A percentile compares a stretch with the other conserved stretches of the same genome.
These are phyloP conservation scores for Diaprepes abbreviatus DNA, from an alignment of 2,888 invertebrate genomes.

Conservation along the genomic window DNA sequence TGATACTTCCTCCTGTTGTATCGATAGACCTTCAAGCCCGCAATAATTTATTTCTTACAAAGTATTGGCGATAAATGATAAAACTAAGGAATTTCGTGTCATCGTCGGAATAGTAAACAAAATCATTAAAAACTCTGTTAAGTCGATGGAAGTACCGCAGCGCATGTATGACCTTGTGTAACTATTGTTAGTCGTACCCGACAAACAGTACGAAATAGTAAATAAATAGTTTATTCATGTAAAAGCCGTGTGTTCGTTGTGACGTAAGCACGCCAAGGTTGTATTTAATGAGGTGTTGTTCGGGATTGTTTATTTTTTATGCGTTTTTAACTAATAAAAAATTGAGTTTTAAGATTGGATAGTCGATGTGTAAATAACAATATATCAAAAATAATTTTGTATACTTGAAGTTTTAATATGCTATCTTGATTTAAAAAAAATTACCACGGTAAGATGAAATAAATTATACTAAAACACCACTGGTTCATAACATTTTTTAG, in stretches of 20 bases:
- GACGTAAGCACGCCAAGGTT: constrained; percentile 27
- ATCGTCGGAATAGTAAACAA: constrained; percentile 16
- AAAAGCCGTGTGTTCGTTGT: constrained; percentile 23
- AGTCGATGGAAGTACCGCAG: constrained; percentile 16
- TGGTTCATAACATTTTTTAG: too few species aligned
- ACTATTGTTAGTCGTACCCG: constrained; percentile 28
- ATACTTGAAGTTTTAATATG: too few species aligned
- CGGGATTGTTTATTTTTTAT: neutral
- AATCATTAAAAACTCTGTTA: constrained; percentile 16
- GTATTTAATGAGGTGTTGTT: constrained; percentile 6
- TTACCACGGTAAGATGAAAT: too few species aligned
- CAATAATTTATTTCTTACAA: too few species aligned
- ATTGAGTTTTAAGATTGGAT: neutral
- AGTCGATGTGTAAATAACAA: too few species aligned
- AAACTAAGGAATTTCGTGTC: constrained; percentile 2
- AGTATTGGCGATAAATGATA: too few species aligned
- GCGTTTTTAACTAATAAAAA: neutral
- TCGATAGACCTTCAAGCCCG: too few species aligned
- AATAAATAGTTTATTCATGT: constrained; percentile 23
- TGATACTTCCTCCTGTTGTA: too few species aligned
- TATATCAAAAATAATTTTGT: too few species aligned
- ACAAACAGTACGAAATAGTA: constrained; percentile 32
- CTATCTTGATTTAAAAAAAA: too few species aligned
- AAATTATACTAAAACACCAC: too few species aligned
- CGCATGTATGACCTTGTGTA: constrained; percentile 31